Percentiles rank a stretch among this genome's conserved stretches.
phyloP scores from a whole-genome alignment of 2,888 invertebrate genomes.

The Campoletis raptor region DNA sequence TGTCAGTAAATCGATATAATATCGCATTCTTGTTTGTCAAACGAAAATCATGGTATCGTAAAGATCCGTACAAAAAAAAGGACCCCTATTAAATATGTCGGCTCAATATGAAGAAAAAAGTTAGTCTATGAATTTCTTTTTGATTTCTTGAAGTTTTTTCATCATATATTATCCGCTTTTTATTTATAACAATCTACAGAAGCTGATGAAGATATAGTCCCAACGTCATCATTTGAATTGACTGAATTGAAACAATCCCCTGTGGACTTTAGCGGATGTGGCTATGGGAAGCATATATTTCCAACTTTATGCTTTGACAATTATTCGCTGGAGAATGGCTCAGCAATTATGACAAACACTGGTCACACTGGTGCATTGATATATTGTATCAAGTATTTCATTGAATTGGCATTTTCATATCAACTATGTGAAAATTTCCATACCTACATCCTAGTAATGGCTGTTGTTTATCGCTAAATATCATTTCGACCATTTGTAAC shows the following conservation, averaged over 20 bases:
- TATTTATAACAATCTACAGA: slow-evolving; percentile 33
- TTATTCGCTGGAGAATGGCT: slow-evolving; percentile 72
- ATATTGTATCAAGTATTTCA: background rate
- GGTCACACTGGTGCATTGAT: slow-evolving; percentile 75
- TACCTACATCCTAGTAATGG: background rate
- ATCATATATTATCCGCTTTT: background rate
- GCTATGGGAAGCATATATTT: slow-evolving; percentile 73
- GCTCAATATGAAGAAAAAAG: slow-evolving; percentile 18
- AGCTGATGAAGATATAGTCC: slow-evolving; percentile 10
- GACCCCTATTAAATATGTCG: slow-evolving; percentile 12
- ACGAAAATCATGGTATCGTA: slow-evolving; percentile 43
- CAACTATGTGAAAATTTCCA: background rate
- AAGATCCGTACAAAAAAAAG: slow-evolving; percentile 13
- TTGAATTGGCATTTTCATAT: background rate
- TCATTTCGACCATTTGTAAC: background rate
- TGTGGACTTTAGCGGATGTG: slow-evolving; percentile 72
- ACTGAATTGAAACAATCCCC: slow-evolving; percentile 81
- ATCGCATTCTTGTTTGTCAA: background rate
- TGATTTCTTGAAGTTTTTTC: background rate
- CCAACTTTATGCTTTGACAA: slow-evolving; percentile 73
- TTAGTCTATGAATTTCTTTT: background rate
- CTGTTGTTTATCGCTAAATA: background rate
- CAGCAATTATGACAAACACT: slow-evolving; percentile 75
- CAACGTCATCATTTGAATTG: slow-evolving; percentile 76
- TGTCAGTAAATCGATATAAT: slow-evolving; percentile 22